phyloP scores from a whole-genome alignment of 2,113 vertebrate genomes.

The Romanogobio albipinnatus region DNA sequence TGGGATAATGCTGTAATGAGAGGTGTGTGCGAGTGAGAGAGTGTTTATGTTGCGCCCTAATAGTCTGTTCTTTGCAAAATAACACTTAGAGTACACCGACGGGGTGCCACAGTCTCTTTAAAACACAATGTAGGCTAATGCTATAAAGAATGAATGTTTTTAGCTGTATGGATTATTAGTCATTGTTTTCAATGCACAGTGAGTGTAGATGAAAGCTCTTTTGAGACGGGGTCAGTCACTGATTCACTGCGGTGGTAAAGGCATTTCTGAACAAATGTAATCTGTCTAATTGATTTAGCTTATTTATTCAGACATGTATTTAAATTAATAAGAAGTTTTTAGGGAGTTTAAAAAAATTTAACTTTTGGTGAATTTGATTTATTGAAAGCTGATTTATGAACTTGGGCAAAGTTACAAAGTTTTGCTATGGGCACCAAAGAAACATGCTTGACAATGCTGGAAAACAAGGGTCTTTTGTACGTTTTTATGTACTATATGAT shows the following conservation, averaged over 20 bases:
- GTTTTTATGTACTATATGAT: no score
- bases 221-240: background rate
- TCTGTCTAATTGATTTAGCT: background rate
- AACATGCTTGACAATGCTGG: no score
- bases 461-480: no score
- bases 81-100: background rate
- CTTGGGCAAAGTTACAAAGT: no score
- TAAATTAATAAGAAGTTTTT: no score
- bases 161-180: background rate
- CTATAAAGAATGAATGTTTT: constrained; percentile 5
- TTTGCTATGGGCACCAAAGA: no score
- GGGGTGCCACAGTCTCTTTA: background rate
- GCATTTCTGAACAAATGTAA: background rate
- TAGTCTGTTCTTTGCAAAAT: constrained; percentile 20
- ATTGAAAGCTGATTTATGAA: no score
- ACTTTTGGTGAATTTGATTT: no score
- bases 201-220: background rate
- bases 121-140: background rate
- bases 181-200: background rate
- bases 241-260: background rate
- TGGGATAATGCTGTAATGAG: constrained; percentile 30
- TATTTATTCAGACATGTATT: background rate
- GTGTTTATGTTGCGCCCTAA: background rate
- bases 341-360: no score
- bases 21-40: constrained; percentile 11